These are phyloP conservation scores for Dendrocincla tyrannina DNA, from an alignment of 2,797 vertebrate species.

Conservation along the genomic window DNA sequence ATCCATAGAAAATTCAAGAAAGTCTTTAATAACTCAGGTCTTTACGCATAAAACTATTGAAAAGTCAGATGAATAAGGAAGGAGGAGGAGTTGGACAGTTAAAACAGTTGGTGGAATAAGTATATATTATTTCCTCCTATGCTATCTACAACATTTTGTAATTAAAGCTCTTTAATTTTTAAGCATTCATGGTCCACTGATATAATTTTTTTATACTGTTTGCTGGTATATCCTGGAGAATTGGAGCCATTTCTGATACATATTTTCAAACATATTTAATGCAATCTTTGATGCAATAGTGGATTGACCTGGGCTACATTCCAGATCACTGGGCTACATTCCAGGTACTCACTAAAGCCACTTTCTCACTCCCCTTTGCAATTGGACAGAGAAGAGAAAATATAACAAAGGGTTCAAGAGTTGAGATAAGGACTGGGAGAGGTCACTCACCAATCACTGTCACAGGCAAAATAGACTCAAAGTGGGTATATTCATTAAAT, in stretches of 20 bases:
- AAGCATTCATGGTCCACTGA: not conserved
- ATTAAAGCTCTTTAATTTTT: not conserved
- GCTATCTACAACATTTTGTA: not conserved
- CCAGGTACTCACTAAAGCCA: not conserved
- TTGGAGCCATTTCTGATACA: not conserved
- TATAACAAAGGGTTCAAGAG: not conserved
- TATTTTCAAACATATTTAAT: not conserved
- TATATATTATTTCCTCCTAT: not conserved
- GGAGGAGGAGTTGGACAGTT: not conserved
- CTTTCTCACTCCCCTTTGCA: not conserved
- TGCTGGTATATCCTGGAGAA: not conserved
- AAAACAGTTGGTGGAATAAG: not conserved
- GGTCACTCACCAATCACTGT: not conserved
- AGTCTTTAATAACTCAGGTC: not conserved
- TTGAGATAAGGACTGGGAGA: not conserved
- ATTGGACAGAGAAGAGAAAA: not conserved
- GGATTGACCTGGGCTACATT: not conserved
- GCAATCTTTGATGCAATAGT: not conserved
- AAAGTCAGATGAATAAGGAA: not conserved
- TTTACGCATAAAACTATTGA: not conserved
- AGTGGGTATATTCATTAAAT: not conserved
- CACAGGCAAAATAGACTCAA: not conserved
- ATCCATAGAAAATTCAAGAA: not conserved
- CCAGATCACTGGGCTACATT: not conserved
- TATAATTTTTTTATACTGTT: not conserved